Evolutionary conservation across 2,888 invertebrate genomes (phyloP).

Genomic region (Drosophila meridiana): DNA sequence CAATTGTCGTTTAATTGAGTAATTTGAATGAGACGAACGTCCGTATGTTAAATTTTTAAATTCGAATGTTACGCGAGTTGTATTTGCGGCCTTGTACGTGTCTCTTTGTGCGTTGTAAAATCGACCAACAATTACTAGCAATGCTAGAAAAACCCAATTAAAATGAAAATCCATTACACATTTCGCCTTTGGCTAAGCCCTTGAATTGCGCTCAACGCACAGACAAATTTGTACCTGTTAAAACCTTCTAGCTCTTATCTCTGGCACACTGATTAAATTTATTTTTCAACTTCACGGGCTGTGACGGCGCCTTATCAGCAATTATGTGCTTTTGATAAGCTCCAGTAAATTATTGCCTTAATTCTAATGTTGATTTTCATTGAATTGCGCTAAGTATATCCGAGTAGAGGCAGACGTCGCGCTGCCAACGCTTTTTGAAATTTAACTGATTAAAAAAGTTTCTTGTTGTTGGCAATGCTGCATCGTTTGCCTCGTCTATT

Average conservation of each 20-base stretch:
- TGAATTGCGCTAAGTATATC: slow-evolving; percentile 61
- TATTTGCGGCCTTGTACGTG: slow-evolving; percentile 56
- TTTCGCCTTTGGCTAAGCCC: slow-evolving; percentile 26
- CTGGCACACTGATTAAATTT: slow-evolving; percentile 66
- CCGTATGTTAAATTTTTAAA: slow-evolving; percentile 48
- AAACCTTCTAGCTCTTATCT: slow-evolving; percentile 67
- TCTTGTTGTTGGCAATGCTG: slow-evolving; percentile 59
- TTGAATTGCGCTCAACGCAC: slow-evolving; percentile 30
- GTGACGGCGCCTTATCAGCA: slow-evolving; percentile 64
- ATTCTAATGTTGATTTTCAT: slow-evolving; percentile 67
- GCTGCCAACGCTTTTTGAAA: slow-evolving; percentile 50
- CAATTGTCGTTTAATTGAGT: slow-evolving; percentile 74
- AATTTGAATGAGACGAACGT: slow-evolving; percentile 62
- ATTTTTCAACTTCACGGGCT: slow-evolving; percentile 56
- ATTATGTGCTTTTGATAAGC: slow-evolving; percentile 69
- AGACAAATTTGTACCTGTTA: slow-evolving; percentile 44
- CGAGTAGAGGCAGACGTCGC: slow-evolving; percentile 29
- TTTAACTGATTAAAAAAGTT: slow-evolving; percentile 46
- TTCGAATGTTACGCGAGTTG: slow-evolving; percentile 53
- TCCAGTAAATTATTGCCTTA: slow-evolving; percentile 70
- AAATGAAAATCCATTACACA: slow-evolving; percentile 1
- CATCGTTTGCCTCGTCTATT: slow-evolving; percentile 48
- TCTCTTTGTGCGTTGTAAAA: slow-evolving; percentile 26
- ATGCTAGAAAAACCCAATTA: not conserved
- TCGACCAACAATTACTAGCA: slow-evolving; percentile 25